Conservation (phyloP, 2,888 invertebrate genomes). For the Seira musarum region DNA sequence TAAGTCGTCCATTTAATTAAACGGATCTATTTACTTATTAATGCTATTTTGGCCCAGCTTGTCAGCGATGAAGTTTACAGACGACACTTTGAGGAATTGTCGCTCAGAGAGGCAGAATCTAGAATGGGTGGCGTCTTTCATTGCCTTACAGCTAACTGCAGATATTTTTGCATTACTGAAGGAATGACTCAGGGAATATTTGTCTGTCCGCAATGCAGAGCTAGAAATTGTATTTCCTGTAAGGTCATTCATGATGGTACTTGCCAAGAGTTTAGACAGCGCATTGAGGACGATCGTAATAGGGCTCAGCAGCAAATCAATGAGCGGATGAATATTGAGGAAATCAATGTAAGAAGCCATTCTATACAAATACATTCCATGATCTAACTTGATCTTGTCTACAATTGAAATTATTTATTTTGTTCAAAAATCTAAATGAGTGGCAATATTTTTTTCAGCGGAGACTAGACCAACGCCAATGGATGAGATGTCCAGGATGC, state of each 20-base stretch:
- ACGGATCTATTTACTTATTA: background rate
- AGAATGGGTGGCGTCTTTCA: slow-evolving; percentile 14
- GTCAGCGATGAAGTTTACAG: slow-evolving; percentile 1
- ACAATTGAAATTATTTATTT: background rate
- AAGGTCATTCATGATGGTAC: slow-evolving; percentile 24
- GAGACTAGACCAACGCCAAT: background rate
- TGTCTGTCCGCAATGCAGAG: slow-evolving; percentile 27
- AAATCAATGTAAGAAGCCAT: slow-evolving; percentile 37
- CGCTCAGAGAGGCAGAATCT: slow-evolving; percentile 30
- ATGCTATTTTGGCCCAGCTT: slow-evolving; percentile 17
- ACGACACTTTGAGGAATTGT: slow-evolving; percentile 35
- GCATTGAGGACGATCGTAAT: slow-evolving; percentile 9
- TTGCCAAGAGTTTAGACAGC: slow-evolving; percentile 5
- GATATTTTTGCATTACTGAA: slow-evolving; percentile 4
- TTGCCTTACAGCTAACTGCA: slow-evolving; percentile 35
- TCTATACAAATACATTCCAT: too few relatives aligned
- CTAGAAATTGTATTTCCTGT: slow-evolving; percentile 29
- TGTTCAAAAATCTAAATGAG: background rate
- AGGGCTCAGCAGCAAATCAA: slow-evolving; percentile 31
- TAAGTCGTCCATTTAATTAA: background rate
- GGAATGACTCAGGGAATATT: slow-evolving; percentile 13
- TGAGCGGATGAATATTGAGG: slow-evolving; percentile 20
- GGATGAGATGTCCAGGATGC: slow-evolving; percentile 16
- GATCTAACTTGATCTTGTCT: too few relatives aligned
- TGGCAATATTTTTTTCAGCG: background rate